These are phyloP conservation scores for Cetonia aurata DNA, from an alignment of 2,888 invertebrate species.

Conservation along the genomic window DNA sequence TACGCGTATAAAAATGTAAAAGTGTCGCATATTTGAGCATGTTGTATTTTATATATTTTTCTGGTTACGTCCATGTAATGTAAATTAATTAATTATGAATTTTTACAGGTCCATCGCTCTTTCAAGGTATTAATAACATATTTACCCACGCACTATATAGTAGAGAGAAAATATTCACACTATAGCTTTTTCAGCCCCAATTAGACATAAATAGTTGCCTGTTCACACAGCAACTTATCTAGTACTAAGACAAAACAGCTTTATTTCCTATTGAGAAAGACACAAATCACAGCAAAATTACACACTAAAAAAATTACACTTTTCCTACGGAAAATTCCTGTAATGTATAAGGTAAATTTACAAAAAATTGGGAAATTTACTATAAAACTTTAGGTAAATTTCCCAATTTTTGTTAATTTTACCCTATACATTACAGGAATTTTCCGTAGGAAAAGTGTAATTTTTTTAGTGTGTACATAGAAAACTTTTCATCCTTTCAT, in stretches of 20 bases:
- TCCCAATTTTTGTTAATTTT: too few species aligned
- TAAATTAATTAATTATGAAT: conserved; percentile 26
- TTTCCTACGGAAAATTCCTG: too few species aligned
- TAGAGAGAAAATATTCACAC: conserved; percentile 29
- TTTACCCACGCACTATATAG: conserved; percentile 25
- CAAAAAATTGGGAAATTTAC: too few species aligned
- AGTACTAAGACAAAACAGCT: conserved; percentile 1
- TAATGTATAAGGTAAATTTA: too few species aligned
- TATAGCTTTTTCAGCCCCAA: conserved; percentile 17
- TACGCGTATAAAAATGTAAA: too few species aligned
- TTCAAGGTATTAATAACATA: conserved; percentile 23
- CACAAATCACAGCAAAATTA: conserved; percentile 27
- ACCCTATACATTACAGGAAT: too few species aligned
- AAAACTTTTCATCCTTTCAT: background rate
- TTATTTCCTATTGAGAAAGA: conserved; percentile 10
- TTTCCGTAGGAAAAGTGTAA: too few species aligned
- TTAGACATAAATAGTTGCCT: conserved; percentile 28
- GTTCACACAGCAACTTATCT: conserved; percentile 19
- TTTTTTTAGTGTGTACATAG: background rate
- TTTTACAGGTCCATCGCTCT: conserved; percentile 31
- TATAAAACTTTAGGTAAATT: too few species aligned
- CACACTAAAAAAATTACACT: too few species aligned
- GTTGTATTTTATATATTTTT: background rate
- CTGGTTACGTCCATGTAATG: background rate
- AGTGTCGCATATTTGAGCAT: too few species aligned